Base-by-base conservation (phyloP, 2,888 invertebrate genomes). In the Drosophila subsilvestris region DNA sequence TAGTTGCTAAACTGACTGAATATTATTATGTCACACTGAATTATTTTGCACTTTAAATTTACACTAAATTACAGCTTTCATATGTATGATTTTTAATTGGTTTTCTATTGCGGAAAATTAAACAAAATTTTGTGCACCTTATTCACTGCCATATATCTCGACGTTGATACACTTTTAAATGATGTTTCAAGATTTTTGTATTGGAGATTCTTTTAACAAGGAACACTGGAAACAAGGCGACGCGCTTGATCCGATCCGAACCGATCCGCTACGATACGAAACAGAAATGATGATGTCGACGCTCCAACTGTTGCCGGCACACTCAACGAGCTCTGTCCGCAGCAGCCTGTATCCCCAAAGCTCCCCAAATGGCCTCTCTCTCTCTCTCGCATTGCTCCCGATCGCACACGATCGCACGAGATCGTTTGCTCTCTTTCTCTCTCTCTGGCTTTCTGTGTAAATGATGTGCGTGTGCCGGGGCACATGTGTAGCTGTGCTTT, bases 281-380 rank as follows among this genome's bases (percentile, higher is more conserved):
- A 37, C 14, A 1, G 5, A 32, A 32, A 2, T 14, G 32, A 32
- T 14, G 14, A 37, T 37, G 37, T 7, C 5, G n/a, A n/a, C 37
- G 37, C 37, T 37, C 14, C 7, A 37, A 37, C 37, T 37, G 37
- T 37, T 59, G 44, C 60, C 60, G 60, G 60, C 44, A 45, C 22
- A 58, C 44, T 60, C 44, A 56, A 25, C 14, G 22, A 29, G 17
- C 27, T 22, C 45, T 29, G 29, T 57, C 57, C 58, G 53, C 74
- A 75, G 66, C 70, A 66, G 66, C 48, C 50, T 53, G 29, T 57
- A 32, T 48, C 32, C 27, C 29, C 57, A 51, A 57, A 57, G 57
- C 57, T 57, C 51, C 27, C 27, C 27, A 27, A 27, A 8, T 27
- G 27, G 27, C 0, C 32, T 29, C 29, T 29, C 32, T 32, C 32